Conservation (phyloP, 2,888 invertebrate species). For the Lasioglossum pauxillum region DNA sequence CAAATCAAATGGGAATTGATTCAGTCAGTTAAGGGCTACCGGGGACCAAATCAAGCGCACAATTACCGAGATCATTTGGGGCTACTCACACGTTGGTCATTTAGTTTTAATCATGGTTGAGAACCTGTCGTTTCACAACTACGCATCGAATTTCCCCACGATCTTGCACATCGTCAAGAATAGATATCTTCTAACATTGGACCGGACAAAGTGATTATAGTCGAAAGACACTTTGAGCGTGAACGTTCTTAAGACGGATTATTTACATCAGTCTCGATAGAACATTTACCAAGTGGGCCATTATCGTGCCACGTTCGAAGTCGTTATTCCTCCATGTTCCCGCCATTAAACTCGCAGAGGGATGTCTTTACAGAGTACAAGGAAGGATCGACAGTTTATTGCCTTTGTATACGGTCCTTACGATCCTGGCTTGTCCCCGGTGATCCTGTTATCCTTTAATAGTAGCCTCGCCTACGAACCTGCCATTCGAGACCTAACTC, state of each 20-base stretch:
- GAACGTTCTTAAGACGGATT: not conserved
- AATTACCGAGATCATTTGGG: not conserved
- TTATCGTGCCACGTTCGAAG: slow-evolving; percentile 25
- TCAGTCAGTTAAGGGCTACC: not conserved
- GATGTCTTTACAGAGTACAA: slow-evolving; percentile 38
- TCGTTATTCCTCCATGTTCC: slow-evolving; percentile 47
- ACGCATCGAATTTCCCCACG: no score
- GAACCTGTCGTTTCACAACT: not conserved
- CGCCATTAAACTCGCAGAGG: slow-evolving; percentile 45
- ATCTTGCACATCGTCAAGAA: no score
- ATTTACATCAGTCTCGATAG: not conserved
- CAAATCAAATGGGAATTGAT: not conserved
- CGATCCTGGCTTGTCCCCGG: slow-evolving; percentile 30
- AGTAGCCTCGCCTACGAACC: not conserved
- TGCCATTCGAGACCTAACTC: not conserved
- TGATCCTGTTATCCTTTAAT: slow-evolving; percentile 43
- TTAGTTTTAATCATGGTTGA: not conserved
- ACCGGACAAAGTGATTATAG: not conserved
- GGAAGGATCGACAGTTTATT: slow-evolving; percentile 47
- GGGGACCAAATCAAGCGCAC: not conserved
- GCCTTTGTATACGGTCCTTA: slow-evolving; percentile 45
- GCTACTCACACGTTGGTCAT: not conserved
- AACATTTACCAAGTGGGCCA: slow-evolving; percentile 5
- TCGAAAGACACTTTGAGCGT: not conserved
- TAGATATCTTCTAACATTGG: no score